These are phyloP conservation scores for Drosophila leontia DNA, from an alignment of 1,140 invertebrate species.

Conservation along the genomic window DNA sequence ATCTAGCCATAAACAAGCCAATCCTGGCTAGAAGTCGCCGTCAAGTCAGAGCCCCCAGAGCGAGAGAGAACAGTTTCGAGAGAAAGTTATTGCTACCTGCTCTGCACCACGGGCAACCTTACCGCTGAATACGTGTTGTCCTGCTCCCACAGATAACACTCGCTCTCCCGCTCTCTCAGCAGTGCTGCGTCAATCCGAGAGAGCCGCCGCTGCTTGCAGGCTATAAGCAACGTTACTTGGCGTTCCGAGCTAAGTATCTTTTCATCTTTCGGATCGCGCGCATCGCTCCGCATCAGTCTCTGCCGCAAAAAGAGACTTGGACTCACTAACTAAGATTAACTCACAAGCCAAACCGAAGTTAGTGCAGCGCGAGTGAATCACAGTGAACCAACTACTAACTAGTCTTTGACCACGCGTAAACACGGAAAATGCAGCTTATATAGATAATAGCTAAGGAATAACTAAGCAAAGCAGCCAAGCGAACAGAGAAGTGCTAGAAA, in stretches of 20 bases:
- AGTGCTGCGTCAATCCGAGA: background rate
- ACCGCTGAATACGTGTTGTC: constrained; percentile 53
- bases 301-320: constrained; percentile 23
- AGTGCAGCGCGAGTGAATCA: constrained; percentile 43
- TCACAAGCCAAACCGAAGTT: constrained; percentile 21
- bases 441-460: constrained; percentile 21
- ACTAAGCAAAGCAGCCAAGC: constrained; percentile 21
- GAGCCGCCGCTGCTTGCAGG: constrained; percentile 1
- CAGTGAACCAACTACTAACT: constrained; percentile 27
- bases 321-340: constrained; percentile 19
- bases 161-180: constrained; percentile 9
- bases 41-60: constrained; percentile 8
- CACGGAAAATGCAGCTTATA: constrained; percentile 59
- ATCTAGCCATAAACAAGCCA: constrained; percentile 24
- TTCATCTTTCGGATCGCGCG: constrained; percentile 52
- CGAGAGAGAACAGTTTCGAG: constrained; percentile 3
- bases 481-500: constrained; percentile 19
- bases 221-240: constrained; percentile 46
- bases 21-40: constrained; percentile 5
- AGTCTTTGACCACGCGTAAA: constrained; percentile 31
- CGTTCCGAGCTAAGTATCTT: constrained; percentile 54
- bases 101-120: constrained; percentile 12
- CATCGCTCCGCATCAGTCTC: constrained; percentile 27
- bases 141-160: constrained; percentile 43
- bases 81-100: constrained; percentile 46